A percentile compares a stretch with the other conserved stretches of the same genome.
Evolutionary conservation across 2,797 vertebrate species (phyloP).

Genomic region (Cyprinodon diabolis): DNA sequence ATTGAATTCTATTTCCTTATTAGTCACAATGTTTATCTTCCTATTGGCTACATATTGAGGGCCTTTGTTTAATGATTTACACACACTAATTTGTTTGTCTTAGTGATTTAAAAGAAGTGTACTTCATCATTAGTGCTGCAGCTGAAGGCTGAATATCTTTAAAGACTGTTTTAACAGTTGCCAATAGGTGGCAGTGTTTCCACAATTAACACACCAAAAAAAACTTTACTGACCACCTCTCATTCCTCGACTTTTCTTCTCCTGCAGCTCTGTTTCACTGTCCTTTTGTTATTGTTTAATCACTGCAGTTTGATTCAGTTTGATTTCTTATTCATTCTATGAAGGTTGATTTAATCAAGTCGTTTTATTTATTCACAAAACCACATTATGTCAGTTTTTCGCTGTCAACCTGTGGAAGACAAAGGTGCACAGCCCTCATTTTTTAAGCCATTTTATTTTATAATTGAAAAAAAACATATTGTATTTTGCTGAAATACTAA

Average conservation of each 20-base stretch:
- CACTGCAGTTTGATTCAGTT: background rate
- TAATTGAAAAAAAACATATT: background rate
- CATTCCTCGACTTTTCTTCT: background rate
- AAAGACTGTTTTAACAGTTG: background rate
- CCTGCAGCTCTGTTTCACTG: background rate
- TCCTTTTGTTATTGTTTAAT: background rate
- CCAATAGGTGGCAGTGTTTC: constrained; percentile 69
- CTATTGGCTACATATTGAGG: background rate
- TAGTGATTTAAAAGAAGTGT: background rate
- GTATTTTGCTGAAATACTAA: background rate
- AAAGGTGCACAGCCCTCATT: background rate
- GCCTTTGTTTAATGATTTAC: background rate
- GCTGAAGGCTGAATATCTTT: background rate
- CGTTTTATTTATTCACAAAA: background rate
- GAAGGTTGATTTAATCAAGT: background rate
- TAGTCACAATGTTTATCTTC: background rate
- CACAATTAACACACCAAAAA: constrained; percentile 1
- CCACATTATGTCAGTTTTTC: background rate
- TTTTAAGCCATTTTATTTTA: background rate
- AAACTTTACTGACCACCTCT: background rate
- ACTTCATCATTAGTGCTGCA: background rate
- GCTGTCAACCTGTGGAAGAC: background rate
- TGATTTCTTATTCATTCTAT: background rate
- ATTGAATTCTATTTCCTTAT: background rate
- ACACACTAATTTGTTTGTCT: background rate